These are phyloP conservation scores for Toxonevra muliebris DNA, from an alignment of 2,888 invertebrate species.

Conservation along the genomic window DNA sequence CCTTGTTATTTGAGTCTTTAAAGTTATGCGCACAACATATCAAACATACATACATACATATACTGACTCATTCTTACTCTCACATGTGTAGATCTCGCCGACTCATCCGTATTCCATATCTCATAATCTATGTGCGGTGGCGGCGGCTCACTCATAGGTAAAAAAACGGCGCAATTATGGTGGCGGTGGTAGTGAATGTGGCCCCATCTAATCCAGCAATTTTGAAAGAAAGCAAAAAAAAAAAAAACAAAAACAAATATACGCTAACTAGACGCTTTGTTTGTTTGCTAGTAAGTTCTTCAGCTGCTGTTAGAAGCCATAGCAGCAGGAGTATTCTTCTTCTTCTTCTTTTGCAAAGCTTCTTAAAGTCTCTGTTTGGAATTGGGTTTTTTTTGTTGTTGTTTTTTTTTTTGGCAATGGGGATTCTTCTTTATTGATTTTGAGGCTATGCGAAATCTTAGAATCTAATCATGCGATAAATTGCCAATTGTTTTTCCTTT, in stretches of 20 bases:
- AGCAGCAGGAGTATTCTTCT: no score
- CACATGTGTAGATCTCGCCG: background rate
- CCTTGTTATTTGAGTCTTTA: background rate
- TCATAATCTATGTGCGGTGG: background rate
- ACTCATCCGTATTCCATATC: background rate
- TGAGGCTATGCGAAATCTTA: conserved; percentile 8
- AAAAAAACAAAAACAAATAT: no score
- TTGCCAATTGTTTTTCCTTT: conserved; percentile 14
- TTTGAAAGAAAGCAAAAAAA: no score
- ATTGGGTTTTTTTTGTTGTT: no score
- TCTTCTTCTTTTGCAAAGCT: no score
- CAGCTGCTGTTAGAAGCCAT: no score
- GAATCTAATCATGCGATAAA: conserved; percentile 17
- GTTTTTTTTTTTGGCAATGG: background rate
- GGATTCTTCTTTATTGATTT: background rate
- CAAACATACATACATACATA: background rate
- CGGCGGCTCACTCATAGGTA: background rate
- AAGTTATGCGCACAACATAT: background rate
- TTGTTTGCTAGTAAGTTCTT: no score
- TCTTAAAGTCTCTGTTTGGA: no score
- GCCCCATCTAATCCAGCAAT: no score
- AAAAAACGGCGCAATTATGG: no score
- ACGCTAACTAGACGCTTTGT: no score
- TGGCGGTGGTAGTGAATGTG: no score
- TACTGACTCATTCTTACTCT: background rate